Percentiles rank a stretch among this genome's conserved stretches.
Evolutionary conservation across 2,888 invertebrate genomes (phyloP).

Genomic region (Sinelater perroti): DNA sequence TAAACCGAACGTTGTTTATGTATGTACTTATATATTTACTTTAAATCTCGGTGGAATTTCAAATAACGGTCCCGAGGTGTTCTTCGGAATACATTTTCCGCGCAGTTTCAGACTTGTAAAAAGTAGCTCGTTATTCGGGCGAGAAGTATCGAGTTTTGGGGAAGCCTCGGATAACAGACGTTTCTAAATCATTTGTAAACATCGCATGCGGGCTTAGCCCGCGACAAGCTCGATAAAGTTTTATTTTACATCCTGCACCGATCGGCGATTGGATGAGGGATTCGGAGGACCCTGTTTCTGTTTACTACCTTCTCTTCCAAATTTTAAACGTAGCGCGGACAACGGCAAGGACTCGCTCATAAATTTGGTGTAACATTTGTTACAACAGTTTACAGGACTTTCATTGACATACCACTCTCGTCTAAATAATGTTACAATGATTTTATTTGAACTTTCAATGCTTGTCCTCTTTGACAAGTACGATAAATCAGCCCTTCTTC

Average conservation of each 20-base stretch:
- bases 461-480: too few relatives aligned
- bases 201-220: conserved; percentile 10
- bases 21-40: conserved; percentile 49
- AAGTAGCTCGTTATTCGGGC: conserved; percentile 31
- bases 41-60: conserved; percentile 49
- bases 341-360: too few relatives aligned
- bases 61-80: conserved; percentile 44
- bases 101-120: conserved; percentile 32
- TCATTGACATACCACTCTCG: too few relatives aligned
- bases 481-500: too few relatives aligned
- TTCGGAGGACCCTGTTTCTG: too few relatives aligned
- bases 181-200: conserved; percentile 25
- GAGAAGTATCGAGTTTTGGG: conserved; percentile 19
- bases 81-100: conserved; percentile 40
- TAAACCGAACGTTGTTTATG: conserved; percentile 49
- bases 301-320: too few relatives aligned
- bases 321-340: too few relatives aligned
- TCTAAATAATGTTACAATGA: too few relatives aligned
- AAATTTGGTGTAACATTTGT: too few relatives aligned
- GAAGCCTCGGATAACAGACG: not conserved
- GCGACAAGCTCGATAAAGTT: not conserved
- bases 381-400: too few relatives aligned
- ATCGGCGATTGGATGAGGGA: too few relatives aligned
- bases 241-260: not conserved
- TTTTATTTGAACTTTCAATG: too few relatives aligned